These are phyloP conservation scores for Megalops cyprinoides DNA, from an alignment of 2,797 vertebrate species.

Conservation along the genomic window DNA sequence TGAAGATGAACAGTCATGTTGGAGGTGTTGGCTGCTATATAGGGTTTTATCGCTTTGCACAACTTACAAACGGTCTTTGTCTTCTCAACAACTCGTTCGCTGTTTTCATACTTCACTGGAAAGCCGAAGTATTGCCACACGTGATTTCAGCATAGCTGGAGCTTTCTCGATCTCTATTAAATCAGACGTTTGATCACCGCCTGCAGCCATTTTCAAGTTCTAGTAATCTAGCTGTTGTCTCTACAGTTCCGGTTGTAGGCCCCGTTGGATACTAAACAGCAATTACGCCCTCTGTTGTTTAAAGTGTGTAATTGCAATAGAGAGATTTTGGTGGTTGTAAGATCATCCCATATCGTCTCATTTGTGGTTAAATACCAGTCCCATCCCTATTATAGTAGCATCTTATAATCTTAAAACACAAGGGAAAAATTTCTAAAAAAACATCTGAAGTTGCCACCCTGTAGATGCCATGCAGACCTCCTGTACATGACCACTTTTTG, in stretches of 20 bases:
- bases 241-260: neutral
- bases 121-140: neutral
- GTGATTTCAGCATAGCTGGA: neutral
- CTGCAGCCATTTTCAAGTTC: neutral
- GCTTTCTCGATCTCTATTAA: neutral
- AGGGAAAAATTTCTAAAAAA: too few species aligned
- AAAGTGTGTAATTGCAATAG: too few species aligned
- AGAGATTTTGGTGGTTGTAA: too few species aligned
- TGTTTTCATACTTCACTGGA: neutral
- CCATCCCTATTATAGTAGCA: too few species aligned
- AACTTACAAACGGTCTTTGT: neutral
- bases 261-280: neutral
- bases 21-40: neutral
- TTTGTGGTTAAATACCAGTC: too few species aligned
- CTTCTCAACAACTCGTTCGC: neutral
- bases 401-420: too few species aligned
- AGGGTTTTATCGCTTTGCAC: neutral
- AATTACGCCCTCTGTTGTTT: too few species aligned
- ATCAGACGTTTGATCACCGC: neutral
- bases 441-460: too few species aligned
- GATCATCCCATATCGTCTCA: too few species aligned
- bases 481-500: too few species aligned
- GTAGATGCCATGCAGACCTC: too few species aligned
- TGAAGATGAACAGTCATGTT: slow-evolving; percentile 1
- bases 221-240: neutral